Evolutionary conservation across 2,113 vertebrate species (phyloP).

Genomic region (Sinocyclocheilus maitianheensis): DNA sequence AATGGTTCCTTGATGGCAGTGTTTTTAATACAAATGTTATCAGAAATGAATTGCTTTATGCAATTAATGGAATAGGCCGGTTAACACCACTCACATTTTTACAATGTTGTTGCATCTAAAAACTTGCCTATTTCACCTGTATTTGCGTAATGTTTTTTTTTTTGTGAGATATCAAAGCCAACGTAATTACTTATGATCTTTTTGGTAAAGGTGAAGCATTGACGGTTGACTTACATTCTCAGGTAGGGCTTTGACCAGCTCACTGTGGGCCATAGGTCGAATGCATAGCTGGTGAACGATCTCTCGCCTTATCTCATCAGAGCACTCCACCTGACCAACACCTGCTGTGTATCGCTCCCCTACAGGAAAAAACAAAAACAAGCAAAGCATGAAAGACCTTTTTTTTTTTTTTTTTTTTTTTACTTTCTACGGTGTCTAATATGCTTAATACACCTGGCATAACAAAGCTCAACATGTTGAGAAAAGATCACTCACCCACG

Average conservation of each 20-base stretch:
- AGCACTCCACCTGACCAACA: constrained; percentile 85
- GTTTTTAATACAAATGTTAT: too few relatives aligned
- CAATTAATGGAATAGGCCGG: too few relatives aligned
- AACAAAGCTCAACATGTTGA: not conserved
- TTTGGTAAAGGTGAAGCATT: too few relatives aligned
- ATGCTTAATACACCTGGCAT: constrained; percentile 20
- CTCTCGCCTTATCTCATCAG: constrained; percentile 91
- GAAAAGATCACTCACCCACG: constrained; percentile 80
- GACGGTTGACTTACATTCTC: constrained; percentile 86
- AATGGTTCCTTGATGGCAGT: too few relatives aligned
- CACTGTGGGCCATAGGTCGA: constrained; percentile 96
- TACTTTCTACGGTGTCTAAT: not conserved
- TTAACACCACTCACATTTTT: too few relatives aligned
- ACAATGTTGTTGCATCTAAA: too few relatives aligned
- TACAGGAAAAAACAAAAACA: constrained; percentile 59
- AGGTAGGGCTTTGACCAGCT: constrained; percentile 92
- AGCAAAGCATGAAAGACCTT: not conserved
- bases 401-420: too few relatives aligned
- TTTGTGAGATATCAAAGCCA: too few relatives aligned
- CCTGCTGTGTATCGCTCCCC: constrained; percentile 91
- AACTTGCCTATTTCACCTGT: too few relatives aligned
- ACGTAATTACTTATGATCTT: too few relatives aligned
- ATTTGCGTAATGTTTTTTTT: too few relatives aligned
- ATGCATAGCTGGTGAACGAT: constrained; percentile 96
- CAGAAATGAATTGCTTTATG: too few relatives aligned